A percentile compares a stretch with the other conserved stretches of the same genome.
These are phyloP conservation scores for Motacilla tschutschensis DNA, from an alignment of 2,113 vertebrate genomes.

Conservation along the genomic window DNA sequence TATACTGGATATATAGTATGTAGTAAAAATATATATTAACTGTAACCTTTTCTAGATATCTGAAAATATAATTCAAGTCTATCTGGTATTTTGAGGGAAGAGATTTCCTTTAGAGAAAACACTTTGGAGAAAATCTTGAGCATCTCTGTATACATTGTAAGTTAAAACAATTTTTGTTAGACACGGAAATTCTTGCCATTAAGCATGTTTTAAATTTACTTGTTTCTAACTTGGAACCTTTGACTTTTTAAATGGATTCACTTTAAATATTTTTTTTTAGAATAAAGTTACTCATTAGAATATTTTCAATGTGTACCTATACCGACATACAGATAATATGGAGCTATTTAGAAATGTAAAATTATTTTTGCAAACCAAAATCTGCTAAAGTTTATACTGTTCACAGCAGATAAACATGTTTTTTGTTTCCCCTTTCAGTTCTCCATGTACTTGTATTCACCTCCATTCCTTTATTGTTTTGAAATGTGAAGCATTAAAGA, in stretches of 20 bases:
- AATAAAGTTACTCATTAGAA: not conserved
- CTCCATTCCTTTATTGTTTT: not conserved
- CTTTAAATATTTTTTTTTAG: not conserved
- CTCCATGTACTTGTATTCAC: not conserved
- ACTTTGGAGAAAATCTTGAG: not conserved
- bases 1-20: not conserved
- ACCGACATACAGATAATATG: not conserved
- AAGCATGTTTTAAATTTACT: not conserved
- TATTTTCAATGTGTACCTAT: not conserved
- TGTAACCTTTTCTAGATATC: not conserved
- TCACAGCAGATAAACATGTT: not conserved
- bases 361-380: not conserved
- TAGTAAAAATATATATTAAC: not conserved
- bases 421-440: not conserved
- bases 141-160: not conserved
- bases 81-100: not conserved
- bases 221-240: not conserved
- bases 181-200: not conserved
- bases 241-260: not conserved
- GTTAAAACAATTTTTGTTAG: not conserved
- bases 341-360: not conserved
- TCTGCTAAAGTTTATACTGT: not conserved
- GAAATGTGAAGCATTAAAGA: constrained; percentile 54
- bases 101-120: not conserved
- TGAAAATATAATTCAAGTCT: not conserved